Conservation (phyloP, 2,888 invertebrate genomes). For the Antheraea yamamai region DNA sequence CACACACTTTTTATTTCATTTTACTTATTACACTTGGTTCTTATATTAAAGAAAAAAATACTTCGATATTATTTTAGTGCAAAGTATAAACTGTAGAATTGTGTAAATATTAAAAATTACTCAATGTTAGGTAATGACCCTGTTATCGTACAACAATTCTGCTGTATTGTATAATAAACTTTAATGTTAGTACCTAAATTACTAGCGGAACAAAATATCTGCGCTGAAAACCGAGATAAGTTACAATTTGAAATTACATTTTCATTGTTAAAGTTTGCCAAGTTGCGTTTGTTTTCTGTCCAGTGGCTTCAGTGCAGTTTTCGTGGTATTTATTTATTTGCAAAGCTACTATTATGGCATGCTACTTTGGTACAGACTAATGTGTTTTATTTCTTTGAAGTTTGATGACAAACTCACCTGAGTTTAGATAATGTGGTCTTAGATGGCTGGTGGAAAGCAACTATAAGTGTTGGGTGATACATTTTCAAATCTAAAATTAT, state of each 20-base stretch:
- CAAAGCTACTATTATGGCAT: not conserved
- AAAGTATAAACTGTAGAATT: too few species aligned
- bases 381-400: too few species aligned
- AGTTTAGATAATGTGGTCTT: too few species aligned
- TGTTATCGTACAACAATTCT: conserved; percentile 19
- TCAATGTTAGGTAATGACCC: conserved; percentile 1
- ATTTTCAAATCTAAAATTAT: too few species aligned
- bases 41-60: too few species aligned
- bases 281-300: conserved; percentile 6
- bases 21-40: too few species aligned
- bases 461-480: too few species aligned
- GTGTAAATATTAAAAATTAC: too few species aligned
- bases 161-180: conserved; percentile 24
- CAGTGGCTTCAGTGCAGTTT: not conserved
- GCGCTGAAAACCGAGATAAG: not conserved
- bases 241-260: conserved; percentile 1
- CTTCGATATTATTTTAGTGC: too few species aligned
- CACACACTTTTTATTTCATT: too few species aligned
- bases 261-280: not conserved
- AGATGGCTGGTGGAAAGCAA: too few species aligned
- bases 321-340: not conserved
- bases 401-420: not conserved
- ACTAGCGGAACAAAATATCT: conserved; percentile 2
- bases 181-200: conserved; percentile 3
- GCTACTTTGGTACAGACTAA: not conserved